Conservation (phyloP, 2,113 vertebrate genomes). For the Ondatra zibethicus region DNA sequence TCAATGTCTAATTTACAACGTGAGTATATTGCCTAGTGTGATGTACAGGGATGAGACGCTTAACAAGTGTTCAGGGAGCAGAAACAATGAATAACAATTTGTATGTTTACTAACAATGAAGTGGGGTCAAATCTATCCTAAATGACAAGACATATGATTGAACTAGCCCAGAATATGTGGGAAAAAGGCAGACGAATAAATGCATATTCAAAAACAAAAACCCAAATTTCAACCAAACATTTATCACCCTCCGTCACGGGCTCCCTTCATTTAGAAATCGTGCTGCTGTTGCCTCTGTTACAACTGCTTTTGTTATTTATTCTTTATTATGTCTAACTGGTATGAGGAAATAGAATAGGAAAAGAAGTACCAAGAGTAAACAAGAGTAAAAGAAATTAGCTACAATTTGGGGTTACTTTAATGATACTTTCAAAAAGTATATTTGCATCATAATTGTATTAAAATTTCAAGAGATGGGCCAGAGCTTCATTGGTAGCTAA, state of each 20-base stretch:
- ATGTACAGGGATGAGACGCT: background rate
- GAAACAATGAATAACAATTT: background rate
- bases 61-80: background rate
- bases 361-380: background rate
- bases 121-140: background rate
- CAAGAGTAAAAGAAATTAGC: background rate
- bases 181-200: background rate
- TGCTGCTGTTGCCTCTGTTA: background rate
- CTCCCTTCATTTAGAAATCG: background rate
- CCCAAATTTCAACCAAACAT: background rate
- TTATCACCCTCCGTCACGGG: background rate
- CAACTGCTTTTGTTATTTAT: background rate
- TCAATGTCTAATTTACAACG: background rate
- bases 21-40: background rate
- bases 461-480: background rate
- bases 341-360: background rate
- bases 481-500: background rate
- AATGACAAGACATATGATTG: accelerated
- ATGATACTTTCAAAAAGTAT: background rate
- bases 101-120: background rate
- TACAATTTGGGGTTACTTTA: background rate
- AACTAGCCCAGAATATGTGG: background rate
- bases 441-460: background rate
- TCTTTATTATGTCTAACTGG: background rate
- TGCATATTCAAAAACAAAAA: background rate